Evolutionary conservation across 2,113 vertebrate species (phyloP), one percentile per base, ranked within the genome.

Genomic region (Camelus dromedarius): DNA sequence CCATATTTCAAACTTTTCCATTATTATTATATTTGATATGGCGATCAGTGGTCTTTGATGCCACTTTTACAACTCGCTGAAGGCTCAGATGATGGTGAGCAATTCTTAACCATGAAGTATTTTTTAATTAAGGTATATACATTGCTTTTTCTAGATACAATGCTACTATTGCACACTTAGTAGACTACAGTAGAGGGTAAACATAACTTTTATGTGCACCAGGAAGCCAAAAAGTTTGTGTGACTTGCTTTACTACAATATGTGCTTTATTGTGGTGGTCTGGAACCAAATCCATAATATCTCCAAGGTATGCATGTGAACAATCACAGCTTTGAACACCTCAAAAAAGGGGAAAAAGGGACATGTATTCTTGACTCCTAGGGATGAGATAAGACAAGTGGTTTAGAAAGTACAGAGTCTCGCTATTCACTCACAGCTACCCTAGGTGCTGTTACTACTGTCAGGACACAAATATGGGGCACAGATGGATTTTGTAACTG

Each of bases 331-430:
- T 26, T 38, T 38, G 15, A 32, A 38, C 32, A 50, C 32, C 83
- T 62, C 24, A 42, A 48, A 30, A 79, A 18, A 35, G 26, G 26
- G 75, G 3, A 38, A 32, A 88, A 60, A 52, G 48, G 38, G 50
- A 38, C 70, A 50, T 3, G 12, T 3, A 6, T 30, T 70, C 75
- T 62, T 22, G 14, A 46, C 42, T 52, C 32, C 15, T 10, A 2
- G 30, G 13, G 35, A 18, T 18, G 35, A 62, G 56, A 22, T 6
- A 35, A 3, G 13, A 46, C 15, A 8, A 15, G 42, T 0, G 0
- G 64, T 56, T 56, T 7, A 18, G 30, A 42, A 12, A 0, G 18
- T 5, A 16, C 2, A 1, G 2, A 2, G 19, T 52, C 32, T 4
- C 30, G 22, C 32, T 9, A 5, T 2, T 2, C 16, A 48, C 73